Evolutionary conservation across 2,888 invertebrate genomes (phyloP).

Genomic region (Arge pagana): DNA sequence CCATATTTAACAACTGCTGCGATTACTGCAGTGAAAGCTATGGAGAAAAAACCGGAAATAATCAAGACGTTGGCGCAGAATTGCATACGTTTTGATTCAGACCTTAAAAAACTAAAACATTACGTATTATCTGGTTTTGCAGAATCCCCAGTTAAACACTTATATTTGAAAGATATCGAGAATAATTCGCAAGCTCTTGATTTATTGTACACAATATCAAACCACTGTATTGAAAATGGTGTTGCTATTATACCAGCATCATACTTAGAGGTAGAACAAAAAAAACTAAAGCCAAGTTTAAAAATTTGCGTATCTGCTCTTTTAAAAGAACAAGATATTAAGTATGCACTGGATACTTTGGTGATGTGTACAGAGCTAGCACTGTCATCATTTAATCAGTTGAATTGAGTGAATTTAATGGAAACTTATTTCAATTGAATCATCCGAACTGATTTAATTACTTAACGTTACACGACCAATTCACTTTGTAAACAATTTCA

Average conservation of each 20-base stretch:
- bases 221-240: conserved; percentile 68
- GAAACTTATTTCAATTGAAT: too few species aligned
- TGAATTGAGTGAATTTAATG: background rate
- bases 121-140: conserved; percentile 49
- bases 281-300: conserved; percentile 73
- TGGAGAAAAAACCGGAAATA: conserved; percentile 70
- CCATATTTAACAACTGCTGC: conserved; percentile 91
- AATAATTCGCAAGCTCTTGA: conserved; percentile 60
- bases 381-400: conserved; percentile 32
- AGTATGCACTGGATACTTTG: conserved; percentile 54
- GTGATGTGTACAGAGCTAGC: conserved; percentile 55
- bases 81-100: conserved; percentile 65
- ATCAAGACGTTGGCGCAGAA: conserved; percentile 66
- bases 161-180: conserved; percentile 65
- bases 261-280: conserved; percentile 71
- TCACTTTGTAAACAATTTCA: too few species aligned
- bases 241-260: conserved; percentile 73
- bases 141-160: conserved; percentile 72
- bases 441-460: too few species aligned
- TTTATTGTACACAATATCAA: conserved; percentile 67
- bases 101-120: conserved; percentile 51
- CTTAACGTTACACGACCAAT: background rate
- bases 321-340: conserved; percentile 68
- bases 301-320: conserved; percentile 72
- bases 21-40: conserved; percentile 74